A percentile compares a stretch with the other conserved stretches of the same genome.
Evolutionary conservation across 1,140 invertebrate genomes (phyloP).

Genomic region (Berghia stephanieae): DNA sequence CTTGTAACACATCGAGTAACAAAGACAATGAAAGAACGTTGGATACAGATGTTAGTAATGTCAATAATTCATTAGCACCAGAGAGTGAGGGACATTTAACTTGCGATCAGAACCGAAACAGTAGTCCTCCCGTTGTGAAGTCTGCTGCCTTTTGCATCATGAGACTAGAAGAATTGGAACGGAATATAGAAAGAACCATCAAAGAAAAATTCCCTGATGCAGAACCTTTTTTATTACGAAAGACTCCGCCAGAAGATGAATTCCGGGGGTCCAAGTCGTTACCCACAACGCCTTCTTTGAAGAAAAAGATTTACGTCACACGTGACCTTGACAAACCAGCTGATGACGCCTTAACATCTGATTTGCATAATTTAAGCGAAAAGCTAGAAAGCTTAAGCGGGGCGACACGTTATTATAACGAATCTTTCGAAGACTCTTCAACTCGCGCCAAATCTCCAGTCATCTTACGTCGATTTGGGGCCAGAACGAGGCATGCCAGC

Average conservation of each 20-base stretch:
- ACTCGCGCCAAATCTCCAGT: conserved; percentile 21
- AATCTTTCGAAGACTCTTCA: conserved; percentile 4
- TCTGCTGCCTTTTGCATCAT: conserved; percentile 36
- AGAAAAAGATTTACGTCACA: conserved; percentile 20
- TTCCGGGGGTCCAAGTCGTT: conserved; percentile 19
- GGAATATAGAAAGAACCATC: conserved; percentile 35
- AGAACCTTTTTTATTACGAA: conserved; percentile 22
- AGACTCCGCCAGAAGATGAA: conserved; percentile 15
- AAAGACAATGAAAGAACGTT: too few species aligned
- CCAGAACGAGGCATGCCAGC: conserved; percentile 23
- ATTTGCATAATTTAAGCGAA: background rate
- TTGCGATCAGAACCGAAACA: background rate
- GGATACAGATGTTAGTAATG: too few species aligned
- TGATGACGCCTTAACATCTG: background rate
- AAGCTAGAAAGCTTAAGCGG: background rate
- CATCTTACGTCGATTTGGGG: conserved; percentile 14
- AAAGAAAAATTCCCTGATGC: conserved; percentile 35
- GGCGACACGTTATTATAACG: background rate
- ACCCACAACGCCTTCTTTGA: conserved; percentile 16
- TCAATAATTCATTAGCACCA: too few species aligned
- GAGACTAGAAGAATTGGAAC: conserved; percentile 36
- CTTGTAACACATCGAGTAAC: too few species aligned
- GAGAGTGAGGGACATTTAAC: too few species aligned
- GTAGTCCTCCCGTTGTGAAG: conserved; percentile 7
- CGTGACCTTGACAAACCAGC: background rate